A percentile compares a stretch with the other conserved stretches of the same genome.
phyloP scores from a whole-genome alignment of 2,113 vertebrate species.

The human (Homo sapiens) region GRCh38 chr4:116242001-116242500 shows the following conservation, averaged over 20 bases:
- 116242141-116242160: neutral
- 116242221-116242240: neutral
- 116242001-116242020: no score
- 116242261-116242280: neutral
- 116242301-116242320: neutral
- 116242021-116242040: no score
- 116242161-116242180: neutral
- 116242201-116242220: neutral
- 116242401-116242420: neutral
- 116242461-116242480: neutral
- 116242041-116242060: no score
- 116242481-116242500: neutral
- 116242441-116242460: neutral
- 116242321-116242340: neutral
- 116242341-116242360: neutral
- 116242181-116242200: neutral
- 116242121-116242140: neutral
- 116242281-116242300: neutral
- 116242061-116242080: no score
- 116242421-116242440: neutral
- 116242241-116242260: neutral
- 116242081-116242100: no score
- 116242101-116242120: no score
- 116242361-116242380: neutral
- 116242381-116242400: neutral